phyloP scores from a whole-genome alignment of 2,888 invertebrate species.

The Oligia strigilis region DNA sequence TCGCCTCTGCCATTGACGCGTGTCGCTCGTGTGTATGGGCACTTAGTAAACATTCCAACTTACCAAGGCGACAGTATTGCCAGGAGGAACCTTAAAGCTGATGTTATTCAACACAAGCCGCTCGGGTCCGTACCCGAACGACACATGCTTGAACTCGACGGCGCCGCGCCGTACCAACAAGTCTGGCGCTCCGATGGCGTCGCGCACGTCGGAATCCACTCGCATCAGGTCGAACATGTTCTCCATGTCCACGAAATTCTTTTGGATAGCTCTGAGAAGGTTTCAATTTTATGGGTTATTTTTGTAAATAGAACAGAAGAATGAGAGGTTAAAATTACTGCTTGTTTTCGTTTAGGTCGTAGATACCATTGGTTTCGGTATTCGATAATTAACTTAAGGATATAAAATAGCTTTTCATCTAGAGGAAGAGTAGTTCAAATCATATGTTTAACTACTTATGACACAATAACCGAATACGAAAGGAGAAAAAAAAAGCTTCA shows the following conservation, averaged over 20 bases:
- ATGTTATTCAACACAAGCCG: slow-evolving; percentile 94
- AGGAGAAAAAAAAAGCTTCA: no score
- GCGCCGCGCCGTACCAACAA: slow-evolving; percentile 93
- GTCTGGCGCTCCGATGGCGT: slow-evolving; percentile 94
- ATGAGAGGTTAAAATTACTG: background rate
- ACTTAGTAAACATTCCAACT: slow-evolving; percentile 60
- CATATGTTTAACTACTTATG: background rate
- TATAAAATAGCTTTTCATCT: background rate
- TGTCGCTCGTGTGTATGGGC: no score
- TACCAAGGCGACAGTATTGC: slow-evolving; percentile 95
- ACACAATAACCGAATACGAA: no score
- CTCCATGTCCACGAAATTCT: slow-evolving; percentile 99
- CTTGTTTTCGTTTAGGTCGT: background rate
- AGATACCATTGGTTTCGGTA: background rate
- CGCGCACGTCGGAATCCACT: slow-evolving; percentile 96
- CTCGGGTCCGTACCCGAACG: slow-evolving; percentile 96
- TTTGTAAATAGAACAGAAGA: background rate
- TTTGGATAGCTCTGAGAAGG: slow-evolving; percentile 95
- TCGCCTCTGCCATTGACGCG: no score
- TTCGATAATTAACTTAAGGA: background rate
- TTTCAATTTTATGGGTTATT: background rate
- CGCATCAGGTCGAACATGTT: slow-evolving; percentile 99
- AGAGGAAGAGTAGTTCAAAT: background rate
- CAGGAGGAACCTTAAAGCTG: slow-evolving; percentile 94
- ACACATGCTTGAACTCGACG: slow-evolving; percentile 97